Evolutionary conservation across 2,113 vertebrate species (phyloP), one percentile per base, ranked within the genome.

Genomic region (Sminthopsis crassicaudata): DNA sequence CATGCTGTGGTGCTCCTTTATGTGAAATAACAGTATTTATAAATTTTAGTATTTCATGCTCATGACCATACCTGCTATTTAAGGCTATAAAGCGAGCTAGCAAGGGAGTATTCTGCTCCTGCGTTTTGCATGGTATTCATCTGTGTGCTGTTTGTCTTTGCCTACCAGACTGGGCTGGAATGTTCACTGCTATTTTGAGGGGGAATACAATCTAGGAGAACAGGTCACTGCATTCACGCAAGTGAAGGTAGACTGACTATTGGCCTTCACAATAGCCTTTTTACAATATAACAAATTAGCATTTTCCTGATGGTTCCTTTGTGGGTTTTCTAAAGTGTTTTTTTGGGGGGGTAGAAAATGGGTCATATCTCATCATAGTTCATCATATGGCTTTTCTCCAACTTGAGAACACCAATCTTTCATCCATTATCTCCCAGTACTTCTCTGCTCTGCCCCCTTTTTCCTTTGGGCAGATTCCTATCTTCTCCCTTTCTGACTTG

Each of bases 41-140:
- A 91, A 42, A 92, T 22, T 96, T 93, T 14, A 76, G 88, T 93
- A 51, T 60, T 36, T 76, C 46, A 36, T 60, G 24, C 76, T 51
- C 46, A 5, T 93, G 55, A 90, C 91, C 54, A 89, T 8, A 26
- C 89, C 30, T 93, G 2, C 26, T 50, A 67, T 46, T 92, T 67
- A 96, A 91, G 67, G 90, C 57, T 84, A 95, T 48, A 14, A 89
- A 96, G 93, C 24, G 16, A 90, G 22, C 36, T 57, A 76, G 67
- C n/a, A 42, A 42, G 67, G 16, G 4, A 84, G 67, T 42, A 84
- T 84, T 42, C 36, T 84, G n/a, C n/a, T 84, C 19, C n/a, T 10
- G 90, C 16, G 67, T 46, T 91, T 0, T n/a, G n/a, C 24, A 36
- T 0, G 5, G 19, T 6, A 16, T 54, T 25, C 0, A 36, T 76